Percentiles rank a stretch among this genome's conserved stretches.
Conservation (phyloP, 2,113 vertebrate species). For the Accipiter virgatus region DNA sequence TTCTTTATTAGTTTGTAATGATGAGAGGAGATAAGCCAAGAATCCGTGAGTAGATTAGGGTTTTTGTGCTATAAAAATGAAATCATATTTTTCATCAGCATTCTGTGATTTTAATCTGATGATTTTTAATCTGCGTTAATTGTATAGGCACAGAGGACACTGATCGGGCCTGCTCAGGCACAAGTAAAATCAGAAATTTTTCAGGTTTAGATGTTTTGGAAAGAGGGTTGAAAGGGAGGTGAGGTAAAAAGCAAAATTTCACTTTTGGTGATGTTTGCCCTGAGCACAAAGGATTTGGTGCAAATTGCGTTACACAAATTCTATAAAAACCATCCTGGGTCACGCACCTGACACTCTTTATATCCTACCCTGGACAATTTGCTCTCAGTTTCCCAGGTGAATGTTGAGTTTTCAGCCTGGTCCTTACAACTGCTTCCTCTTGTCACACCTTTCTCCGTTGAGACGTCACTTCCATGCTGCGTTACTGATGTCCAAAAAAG, state of each 20-base stretch:
- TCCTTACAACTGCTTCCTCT: neutral
- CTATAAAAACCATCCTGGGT: neutral
- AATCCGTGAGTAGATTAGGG: neutral
- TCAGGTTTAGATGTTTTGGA: neutral
- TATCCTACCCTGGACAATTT: neutral
- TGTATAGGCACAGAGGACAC: neutral
- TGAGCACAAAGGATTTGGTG: neutral
- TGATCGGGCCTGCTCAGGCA: neutral
- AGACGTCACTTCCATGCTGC: neutral
- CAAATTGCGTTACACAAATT: neutral
- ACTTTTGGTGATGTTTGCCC: neutral
- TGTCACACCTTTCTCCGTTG: neutral
- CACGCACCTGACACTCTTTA: rapidly evolving
- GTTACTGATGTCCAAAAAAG: neutral
- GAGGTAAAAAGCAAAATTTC: neutral
- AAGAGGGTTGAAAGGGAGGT: neutral
- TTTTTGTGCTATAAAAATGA: neutral
- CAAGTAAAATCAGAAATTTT: neutral
- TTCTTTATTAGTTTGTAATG: neutral
- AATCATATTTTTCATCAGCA: neutral
- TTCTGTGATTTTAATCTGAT: neutral
- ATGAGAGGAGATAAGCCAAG: neutral
- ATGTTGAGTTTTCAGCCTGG: neutral
- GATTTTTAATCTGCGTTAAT: neutral
- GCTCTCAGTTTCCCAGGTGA: neutral